Evolutionary conservation across 2,113 vertebrate genomes (phyloP).

Genomic region (Morone chrysops): DNA sequence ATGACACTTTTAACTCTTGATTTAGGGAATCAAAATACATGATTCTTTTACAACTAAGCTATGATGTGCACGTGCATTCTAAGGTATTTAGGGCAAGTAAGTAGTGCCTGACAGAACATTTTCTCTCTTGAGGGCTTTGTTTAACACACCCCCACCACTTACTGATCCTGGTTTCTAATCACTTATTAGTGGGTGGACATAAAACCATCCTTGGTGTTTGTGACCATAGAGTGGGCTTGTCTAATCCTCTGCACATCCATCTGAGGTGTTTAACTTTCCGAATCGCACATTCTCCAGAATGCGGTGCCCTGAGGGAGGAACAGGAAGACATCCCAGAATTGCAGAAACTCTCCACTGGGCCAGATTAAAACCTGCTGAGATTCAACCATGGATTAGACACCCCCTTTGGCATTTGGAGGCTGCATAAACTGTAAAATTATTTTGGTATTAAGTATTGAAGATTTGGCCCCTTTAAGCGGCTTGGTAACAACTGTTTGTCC

Average conservation of each 20-base stretch:
- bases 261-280: slow-evolving; percentile 50
- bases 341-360: slow-evolving; percentile 53
- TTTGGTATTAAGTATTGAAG: slow-evolving; percentile 50
- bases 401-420: slow-evolving; percentile 54
- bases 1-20: slow-evolving; percentile 33
- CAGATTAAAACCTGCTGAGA: slow-evolving; percentile 75
- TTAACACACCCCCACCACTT: slow-evolving; percentile 23
- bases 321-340: slow-evolving; percentile 51
- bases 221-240: slow-evolving; percentile 54
- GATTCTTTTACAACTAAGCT: slow-evolving; percentile 12
- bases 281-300: slow-evolving; percentile 49
- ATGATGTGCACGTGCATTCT: slow-evolving; percentile 13
- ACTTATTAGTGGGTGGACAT: slow-evolving; percentile 71
- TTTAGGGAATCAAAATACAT: slow-evolving; percentile 22
- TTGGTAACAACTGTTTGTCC: slow-evolving; percentile 13
- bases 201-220: slow-evolving; percentile 53
- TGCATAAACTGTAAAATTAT: slow-evolving; percentile 63
- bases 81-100: slow-evolving; percentile 30
- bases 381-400: slow-evolving; percentile 70
- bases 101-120: not conserved
- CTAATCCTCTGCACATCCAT: slow-evolving; percentile 72
- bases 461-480: slow-evolving; percentile 36
- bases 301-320: slow-evolving; percentile 45
- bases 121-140: slow-evolving; percentile 13
- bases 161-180: slow-evolving; percentile 58